A percentile compares a stretch with the other conserved stretches of the same genome.
Evolutionary conservation across 2,888 invertebrate species (phyloP).

Genomic region (Cantharis flavilabris): DNA sequence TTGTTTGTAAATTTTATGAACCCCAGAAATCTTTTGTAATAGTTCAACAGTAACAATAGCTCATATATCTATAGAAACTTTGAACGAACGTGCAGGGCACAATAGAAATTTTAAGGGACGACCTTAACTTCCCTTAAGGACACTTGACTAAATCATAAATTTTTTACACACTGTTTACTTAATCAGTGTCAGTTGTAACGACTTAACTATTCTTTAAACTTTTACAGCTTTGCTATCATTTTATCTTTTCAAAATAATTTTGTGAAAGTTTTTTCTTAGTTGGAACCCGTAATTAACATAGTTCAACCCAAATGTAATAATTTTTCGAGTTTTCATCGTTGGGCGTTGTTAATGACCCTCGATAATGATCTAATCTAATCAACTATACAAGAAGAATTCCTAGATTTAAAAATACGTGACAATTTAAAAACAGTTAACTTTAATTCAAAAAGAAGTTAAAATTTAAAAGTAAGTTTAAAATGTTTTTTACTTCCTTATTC

Average conservation of each 20-base stretch:
- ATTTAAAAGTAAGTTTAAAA: too few relatives aligned
- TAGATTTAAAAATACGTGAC: not conserved
- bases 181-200: not conserved
- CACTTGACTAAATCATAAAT: not conserved
- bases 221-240: not conserved
- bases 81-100: not conserved
- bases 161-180: not conserved
- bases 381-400: not conserved
- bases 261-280: not conserved
- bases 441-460: not conserved
- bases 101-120: not conserved
- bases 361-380: not conserved
- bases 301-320: not conserved
- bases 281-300: not conserved
- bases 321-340: not conserved
- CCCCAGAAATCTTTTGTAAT: not conserved
- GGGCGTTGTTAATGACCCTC: not conserved
- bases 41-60: not conserved
- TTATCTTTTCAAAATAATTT: not conserved
- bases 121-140: not conserved
- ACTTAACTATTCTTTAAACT: not conserved
- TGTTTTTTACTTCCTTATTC: too few relatives aligned
- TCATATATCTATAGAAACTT: not conserved
- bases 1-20: not conserved
- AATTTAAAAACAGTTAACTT: not conserved